Evolutionary conservation across 2,888 invertebrate species (phyloP).

Genomic region (Eupithecia tripunctaria): DNA sequence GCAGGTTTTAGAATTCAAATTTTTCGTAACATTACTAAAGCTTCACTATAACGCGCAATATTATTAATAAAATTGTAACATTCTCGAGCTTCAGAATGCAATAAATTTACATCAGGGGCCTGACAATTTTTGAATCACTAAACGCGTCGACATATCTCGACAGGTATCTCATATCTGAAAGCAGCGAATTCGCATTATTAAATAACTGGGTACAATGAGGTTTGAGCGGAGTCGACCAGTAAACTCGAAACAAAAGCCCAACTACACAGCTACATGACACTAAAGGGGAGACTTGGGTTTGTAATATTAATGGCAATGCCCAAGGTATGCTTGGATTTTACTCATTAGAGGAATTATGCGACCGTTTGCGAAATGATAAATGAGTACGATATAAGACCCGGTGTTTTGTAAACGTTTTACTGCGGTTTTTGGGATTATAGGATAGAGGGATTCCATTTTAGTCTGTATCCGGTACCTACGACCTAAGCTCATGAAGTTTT

Average conservation of each 20-base stretch:
- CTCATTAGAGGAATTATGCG: constrained; percentile 82
- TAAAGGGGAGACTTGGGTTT: constrained; percentile 61
- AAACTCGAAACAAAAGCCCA: constrained; percentile 28
- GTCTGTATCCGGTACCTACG: constrained; percentile 16
- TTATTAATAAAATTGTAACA: background rate
- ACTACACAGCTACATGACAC: constrained; percentile 47
- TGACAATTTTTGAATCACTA: background rate
- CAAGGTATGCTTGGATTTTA: constrained; percentile 82
- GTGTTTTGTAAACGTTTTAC: constrained; percentile 73
- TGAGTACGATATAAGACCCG: constrained; percentile 68
- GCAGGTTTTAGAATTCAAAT: no score
- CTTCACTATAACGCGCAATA: no score
- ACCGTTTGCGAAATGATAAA: constrained; percentile 81
- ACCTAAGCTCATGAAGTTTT: background rate
- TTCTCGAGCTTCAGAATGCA: no score
- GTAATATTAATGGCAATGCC: constrained; percentile 80
- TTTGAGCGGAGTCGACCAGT: constrained; percentile 9
- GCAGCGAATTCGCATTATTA: background rate
- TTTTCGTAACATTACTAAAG: no score
- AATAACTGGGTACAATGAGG: constrained; percentile 5
- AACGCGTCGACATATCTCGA: background rate
- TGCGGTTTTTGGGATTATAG: constrained; percentile 62
- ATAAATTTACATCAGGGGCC: background rate
- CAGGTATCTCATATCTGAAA: background rate
- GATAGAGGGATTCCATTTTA: constrained; percentile 48